Conservation (phyloP, 2,888 invertebrate species). For the Eumacrocentrus americanus region DNA sequence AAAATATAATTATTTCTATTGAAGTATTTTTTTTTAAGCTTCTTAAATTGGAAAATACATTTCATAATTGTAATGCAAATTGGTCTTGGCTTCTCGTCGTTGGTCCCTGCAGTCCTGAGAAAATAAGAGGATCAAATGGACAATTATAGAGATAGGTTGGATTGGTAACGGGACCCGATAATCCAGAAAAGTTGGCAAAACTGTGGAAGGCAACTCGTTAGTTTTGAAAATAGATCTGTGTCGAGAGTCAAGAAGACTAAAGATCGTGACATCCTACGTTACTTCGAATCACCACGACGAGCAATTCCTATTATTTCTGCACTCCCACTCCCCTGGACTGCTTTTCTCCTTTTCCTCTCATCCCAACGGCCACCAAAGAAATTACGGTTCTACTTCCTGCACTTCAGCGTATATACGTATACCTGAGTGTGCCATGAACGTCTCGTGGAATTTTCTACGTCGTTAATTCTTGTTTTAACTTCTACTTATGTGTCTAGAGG, state of each 20-base stretch:
- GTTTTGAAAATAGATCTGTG: conserved; percentile 25
- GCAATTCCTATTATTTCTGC: conserved; percentile 14
- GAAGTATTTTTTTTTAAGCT: conserved; percentile 12
- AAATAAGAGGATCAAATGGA: conserved; percentile 9
- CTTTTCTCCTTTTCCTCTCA: neutral
- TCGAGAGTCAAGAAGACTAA: conserved; percentile 13
- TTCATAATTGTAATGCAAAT: neutral
- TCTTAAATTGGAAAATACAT: conserved; percentile 1
- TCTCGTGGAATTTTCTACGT: conserved; percentile 38
- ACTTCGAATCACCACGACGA: conserved; percentile 8
- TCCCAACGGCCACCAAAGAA: conserved; percentile 24
- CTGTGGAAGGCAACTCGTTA: conserved; percentile 27
- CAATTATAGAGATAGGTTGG: conserved; percentile 12
- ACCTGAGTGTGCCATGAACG: conserved; percentile 19
- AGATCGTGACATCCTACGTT: conserved; percentile 13
- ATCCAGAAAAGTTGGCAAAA: conserved; percentile 28
- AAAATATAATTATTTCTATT: neutral
- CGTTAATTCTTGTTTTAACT: conserved; percentile 37
- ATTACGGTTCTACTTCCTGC: conserved; percentile 32
- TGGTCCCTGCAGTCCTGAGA: neutral
- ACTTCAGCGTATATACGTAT: conserved; percentile 2
- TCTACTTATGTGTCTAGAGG: conserved; percentile 13
- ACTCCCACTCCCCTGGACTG: neutral
- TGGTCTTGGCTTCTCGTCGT: too few species aligned
- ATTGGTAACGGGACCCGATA: conserved; percentile 20